phyloP scores from a whole-genome alignment of 2,797 vertebrate genomes.

The Antrozous pallidus region DNA sequence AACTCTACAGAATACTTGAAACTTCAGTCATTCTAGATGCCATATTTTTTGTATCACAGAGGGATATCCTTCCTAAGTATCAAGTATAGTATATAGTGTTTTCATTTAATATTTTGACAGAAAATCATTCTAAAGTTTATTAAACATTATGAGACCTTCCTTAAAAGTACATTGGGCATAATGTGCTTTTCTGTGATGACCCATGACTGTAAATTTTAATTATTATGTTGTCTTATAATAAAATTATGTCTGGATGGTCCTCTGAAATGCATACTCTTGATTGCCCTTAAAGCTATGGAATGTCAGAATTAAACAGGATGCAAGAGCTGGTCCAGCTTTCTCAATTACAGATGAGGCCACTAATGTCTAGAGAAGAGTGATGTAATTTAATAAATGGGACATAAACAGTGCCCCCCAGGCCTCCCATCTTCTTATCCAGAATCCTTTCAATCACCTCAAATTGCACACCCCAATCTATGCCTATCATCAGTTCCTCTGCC shows the following conservation, averaged over 20 bases:
- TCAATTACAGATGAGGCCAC: background rate
- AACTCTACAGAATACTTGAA: background rate
- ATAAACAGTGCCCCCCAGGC: background rate
- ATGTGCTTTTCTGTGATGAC: constrained; percentile 61
- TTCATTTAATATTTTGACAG: constrained; percentile 50
- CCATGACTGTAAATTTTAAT: constrained; percentile 64
- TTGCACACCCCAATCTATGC: accelerated
- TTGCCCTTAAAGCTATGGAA: background rate
- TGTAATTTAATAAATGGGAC: background rate
- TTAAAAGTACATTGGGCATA: constrained; percentile 60
- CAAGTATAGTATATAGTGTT: background rate
- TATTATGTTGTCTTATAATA: constrained; percentile 12
- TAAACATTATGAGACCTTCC: constrained; percentile 58
- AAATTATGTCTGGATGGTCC: background rate
- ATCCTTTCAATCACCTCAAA: background rate
- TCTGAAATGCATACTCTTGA: background rate
- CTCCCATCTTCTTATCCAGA: background rate
- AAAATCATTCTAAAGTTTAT: constrained; percentile 62
- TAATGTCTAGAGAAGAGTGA: background rate
- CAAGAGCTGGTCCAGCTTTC: background rate
- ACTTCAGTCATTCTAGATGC: background rate
- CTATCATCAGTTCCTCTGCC: too few relatives aligned
- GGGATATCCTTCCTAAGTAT: background rate
- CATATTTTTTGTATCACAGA: background rate
- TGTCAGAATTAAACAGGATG: background rate